Conservation (phyloP, 2,888 invertebrate species). For the Resseliella maxima region DNA sequence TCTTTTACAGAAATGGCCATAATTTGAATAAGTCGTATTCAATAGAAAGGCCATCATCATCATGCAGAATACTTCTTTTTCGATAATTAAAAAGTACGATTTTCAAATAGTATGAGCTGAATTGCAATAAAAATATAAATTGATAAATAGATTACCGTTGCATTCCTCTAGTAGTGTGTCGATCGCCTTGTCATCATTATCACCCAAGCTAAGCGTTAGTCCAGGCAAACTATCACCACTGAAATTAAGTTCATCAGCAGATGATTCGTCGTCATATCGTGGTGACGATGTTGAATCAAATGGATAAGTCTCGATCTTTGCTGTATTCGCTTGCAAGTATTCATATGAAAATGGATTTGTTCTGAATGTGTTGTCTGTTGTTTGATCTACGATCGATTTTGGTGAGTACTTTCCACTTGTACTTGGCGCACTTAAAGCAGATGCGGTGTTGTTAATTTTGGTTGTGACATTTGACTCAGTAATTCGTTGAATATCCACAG, state of each 20-base stretch:
- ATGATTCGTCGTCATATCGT: slow-evolving; percentile 55
- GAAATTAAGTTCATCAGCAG: slow-evolving; percentile 60
- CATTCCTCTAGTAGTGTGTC: slow-evolving; percentile 68
- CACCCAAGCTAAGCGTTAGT: slow-evolving; percentile 65
- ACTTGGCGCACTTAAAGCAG: background rate
- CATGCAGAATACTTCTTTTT: no score
- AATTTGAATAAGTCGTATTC: no score
- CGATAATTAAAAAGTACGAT: no score
- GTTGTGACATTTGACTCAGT: background rate
- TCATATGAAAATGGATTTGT: slow-evolving; percentile 61
- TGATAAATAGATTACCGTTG: slow-evolving; percentile 59
- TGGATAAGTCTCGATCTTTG: slow-evolving; percentile 5
- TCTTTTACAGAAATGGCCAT: no score
- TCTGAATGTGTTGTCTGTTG: slow-evolving; percentile 56
- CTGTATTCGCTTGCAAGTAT: slow-evolving; percentile 61
- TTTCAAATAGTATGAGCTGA: no score
- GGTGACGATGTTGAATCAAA: background rate
- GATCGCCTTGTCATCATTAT: slow-evolving; percentile 66
- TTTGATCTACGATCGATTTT: slow-evolving; percentile 56
- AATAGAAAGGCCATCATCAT: no score
- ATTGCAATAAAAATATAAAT: background rate
- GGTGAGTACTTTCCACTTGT: slow-evolving; percentile 58
- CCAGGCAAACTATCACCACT: slow-evolving; percentile 67
- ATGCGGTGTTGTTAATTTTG: background rate
- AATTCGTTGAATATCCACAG: slow-evolving; percentile 64